Percentiles rank a stretch among this genome's conserved stretches.
Conservation (phyloP, 2,797 vertebrate species). For the Alosa sapidissima region DNA sequence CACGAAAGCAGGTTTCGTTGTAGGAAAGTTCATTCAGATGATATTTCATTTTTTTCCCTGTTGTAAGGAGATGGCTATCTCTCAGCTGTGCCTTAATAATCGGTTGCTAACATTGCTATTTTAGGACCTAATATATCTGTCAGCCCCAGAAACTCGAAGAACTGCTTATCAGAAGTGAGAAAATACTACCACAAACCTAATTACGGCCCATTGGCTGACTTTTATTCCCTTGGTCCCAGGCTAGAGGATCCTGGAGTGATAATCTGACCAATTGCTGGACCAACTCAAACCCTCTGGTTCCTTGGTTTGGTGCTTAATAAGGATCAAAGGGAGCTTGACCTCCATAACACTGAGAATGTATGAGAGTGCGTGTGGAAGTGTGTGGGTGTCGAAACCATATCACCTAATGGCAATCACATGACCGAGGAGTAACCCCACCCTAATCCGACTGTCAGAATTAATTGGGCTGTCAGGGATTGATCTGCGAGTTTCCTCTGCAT, state of each 20-base stretch:
- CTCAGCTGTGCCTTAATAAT: constrained; percentile 30
- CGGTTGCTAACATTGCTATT: constrained; percentile 20
- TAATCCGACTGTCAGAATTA: constrained; percentile 75
- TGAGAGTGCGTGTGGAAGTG: constrained; percentile 57
- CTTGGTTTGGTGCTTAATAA: constrained; percentile 30
- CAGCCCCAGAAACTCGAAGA: constrained; percentile 3
- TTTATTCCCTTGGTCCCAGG: neutral
- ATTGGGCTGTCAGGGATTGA: constrained; percentile 72
- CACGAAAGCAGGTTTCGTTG: constrained; percentile 56
- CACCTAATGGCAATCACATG: constrained; percentile 70
- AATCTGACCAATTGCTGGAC: constrained; percentile 31
- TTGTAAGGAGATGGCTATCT: constrained; percentile 36
- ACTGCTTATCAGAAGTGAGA: constrained; percentile 13
- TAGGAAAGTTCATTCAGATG: constrained; percentile 50
- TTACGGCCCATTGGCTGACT: neutral
- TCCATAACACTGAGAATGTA: constrained; percentile 43
- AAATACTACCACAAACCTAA: constrained; percentile 3
- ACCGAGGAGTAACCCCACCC: constrained; percentile 66
- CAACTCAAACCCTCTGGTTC: neutral
- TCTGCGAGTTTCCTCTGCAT: constrained; percentile 49
- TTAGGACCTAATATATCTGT: constrained; percentile 25
- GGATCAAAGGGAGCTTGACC: constrained; percentile 42
- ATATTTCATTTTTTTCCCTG: constrained; percentile 38
- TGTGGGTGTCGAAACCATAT: constrained; percentile 62
- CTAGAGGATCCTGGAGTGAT: constrained; percentile 6